Evolutionary conservation across 1,140 invertebrate species (phyloP), one percentile per base, ranked within the genome.

Genomic region (Leptonema lineaticorne): DNA sequence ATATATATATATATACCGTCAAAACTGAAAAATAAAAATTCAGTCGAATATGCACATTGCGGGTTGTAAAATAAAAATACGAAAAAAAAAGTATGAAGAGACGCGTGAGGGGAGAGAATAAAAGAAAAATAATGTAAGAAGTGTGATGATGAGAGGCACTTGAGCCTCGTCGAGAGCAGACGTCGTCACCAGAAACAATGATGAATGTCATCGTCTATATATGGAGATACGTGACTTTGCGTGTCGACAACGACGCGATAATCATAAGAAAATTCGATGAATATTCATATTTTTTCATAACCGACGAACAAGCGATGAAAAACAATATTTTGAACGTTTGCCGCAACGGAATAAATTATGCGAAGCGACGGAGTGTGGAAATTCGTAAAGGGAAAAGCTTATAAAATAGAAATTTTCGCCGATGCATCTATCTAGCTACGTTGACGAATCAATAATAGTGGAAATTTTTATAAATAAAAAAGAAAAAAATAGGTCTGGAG

Each of bases 231-330:
- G 50, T 14, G 50, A 26, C 20, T 26, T 26, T 26, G 50, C 50
- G 50, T 48, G 46, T 48, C 46, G 9, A 41, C 11, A 41, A 26
- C 50, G 22, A 11, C 20, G 50, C 1, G 16, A 48, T 48, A 48
- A 48, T 48, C 46, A 53, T 11, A 53, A 26, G 50, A 53, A 53
- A 53, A 53, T 53, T 53, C 50, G 22, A 53, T 53, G 20, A 53
- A 53, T 53, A 53, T 53, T 53, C 50, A 53, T 53, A 53, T n/a
- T n/a, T n/a, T n/a, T n/a, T n/a, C n/a, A 53, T 26, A 5, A 1
- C 18, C 5, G 22, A 1, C 24, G 8, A 22, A 50, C 8, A 22
- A 50, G 16, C 18, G 24, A 2, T 4, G 50, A 26, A 26, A 53
- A 48, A 48, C 18, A 14, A 48, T 20, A 5, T 5, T 6, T 5